These are phyloP conservation scores for Eira barbara DNA, from an alignment of 2,113 vertebrate species.

Conservation along the genomic window DNA sequence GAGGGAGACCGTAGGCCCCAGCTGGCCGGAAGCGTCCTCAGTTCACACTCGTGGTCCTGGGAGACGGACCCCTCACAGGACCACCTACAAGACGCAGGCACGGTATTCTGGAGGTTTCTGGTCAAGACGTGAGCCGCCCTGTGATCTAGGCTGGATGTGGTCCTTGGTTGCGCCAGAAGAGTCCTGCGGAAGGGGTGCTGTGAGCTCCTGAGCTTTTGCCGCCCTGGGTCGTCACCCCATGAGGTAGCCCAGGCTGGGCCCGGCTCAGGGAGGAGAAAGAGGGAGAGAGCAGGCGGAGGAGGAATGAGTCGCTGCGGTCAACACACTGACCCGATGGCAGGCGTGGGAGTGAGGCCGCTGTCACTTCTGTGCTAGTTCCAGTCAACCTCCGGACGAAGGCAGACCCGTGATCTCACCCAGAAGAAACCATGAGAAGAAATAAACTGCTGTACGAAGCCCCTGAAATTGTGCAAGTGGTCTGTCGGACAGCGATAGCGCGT, in stretches of 20 bases:
- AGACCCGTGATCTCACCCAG: background rate
- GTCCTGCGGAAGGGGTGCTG: fast-evolving
- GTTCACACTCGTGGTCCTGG: background rate
- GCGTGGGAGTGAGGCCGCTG: fast-evolving
- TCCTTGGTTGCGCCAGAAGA: background rate
- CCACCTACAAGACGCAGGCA: fast-evolving
- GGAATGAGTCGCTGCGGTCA: fast-evolving
- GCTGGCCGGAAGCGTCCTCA: fast-evolving
- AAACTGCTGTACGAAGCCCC: fast-evolving
- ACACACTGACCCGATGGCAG: too few relatives aligned
- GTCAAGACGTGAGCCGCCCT: fast-evolving
- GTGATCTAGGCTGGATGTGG: background rate
- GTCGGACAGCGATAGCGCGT: background rate
- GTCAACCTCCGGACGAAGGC: fast-evolving
- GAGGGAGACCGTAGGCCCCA: fast-evolving
- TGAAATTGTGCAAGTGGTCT: fast-evolving
- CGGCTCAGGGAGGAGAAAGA: background rate
- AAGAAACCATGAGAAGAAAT: background rate
- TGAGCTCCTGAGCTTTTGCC: fast-evolving
- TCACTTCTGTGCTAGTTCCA: fast-evolving
- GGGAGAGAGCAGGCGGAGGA: too few relatives aligned
- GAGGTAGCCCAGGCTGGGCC: fast-evolving
- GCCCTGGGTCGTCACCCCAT: background rate
- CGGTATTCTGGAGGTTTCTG: fast-evolving
- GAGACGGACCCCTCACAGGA: fast-evolving